Evolutionary conservation across 1,140 invertebrate genomes (phyloP), one percentile per base, ranked within the genome.

Genomic region (Drosophila leontia): DNA sequence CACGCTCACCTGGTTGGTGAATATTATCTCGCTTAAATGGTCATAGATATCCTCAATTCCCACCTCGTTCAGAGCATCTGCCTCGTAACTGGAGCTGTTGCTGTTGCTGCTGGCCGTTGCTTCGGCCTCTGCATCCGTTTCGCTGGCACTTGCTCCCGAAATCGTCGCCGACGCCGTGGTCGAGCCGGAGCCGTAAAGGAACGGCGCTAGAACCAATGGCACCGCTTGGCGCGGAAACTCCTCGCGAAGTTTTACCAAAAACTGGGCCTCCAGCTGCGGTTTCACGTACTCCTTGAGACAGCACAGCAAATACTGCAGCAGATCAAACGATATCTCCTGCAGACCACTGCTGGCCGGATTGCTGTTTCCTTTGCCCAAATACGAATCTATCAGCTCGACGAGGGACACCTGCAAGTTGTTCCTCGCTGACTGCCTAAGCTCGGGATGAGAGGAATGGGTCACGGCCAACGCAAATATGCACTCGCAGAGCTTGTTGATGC

Each of bases 221-320:
- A 97, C 97, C 80, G 96, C 94, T 83, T 97, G 96, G 74, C 96
- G 95, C 35, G 97, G 97, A 94, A 98, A 98, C 92, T 98, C 97
- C 90, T 96, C 95, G 81, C 96, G 95, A 75, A 99, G 94, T 82
- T 95, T 95, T 85, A 96, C 95, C 29, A 98, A 91, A 94, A 98
- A 98, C 76, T 96, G 95, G 82, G 96, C 95, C 84, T 96, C 96
- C 11, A 96, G 95, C 80, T 97, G 96, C 93, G 94, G 80, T 93
- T 94, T 60, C 75, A 92, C 63, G 91, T 91, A 81, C 69, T 93
- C 74, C 80, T 94, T 83, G 82, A 95, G 94, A 84, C 94, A 94
- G 75, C 93, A 95, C 29, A 97, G 94, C 74, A 98, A 95, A 57
- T 97, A 94, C 93, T 98, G 97, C 85, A 98, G 94, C 70, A 98